Evolutionary conservation across 2,888 invertebrate genomes (phyloP).

Genomic region (Synergus itoensis): DNA sequence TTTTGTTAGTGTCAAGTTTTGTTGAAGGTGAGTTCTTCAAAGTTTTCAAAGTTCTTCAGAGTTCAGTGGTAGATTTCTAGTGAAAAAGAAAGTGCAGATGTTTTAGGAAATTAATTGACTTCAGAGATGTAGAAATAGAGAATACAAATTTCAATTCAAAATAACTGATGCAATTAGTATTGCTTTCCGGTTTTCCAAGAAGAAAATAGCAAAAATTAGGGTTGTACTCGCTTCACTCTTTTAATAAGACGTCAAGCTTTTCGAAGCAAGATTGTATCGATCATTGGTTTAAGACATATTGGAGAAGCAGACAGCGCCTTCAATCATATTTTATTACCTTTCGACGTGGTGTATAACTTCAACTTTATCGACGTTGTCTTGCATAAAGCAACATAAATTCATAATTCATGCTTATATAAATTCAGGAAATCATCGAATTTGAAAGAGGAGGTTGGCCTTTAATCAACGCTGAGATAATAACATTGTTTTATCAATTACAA

Average conservation of each 20-base stretch:
- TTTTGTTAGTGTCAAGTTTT: background rate
- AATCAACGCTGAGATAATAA: background rate
- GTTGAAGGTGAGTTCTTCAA: conserved; percentile 18
- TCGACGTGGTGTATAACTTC: background rate
- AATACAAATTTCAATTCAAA: background rate
- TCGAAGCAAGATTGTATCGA: conserved; percentile 6
- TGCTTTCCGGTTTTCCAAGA: background rate
- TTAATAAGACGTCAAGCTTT: background rate
- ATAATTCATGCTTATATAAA: background rate
- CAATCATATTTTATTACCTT: conserved; percentile 23
- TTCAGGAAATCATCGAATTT: background rate
- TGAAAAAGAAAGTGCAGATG: background rate
- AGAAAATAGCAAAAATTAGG: background rate
- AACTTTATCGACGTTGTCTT: background rate
- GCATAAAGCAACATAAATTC: background rate
- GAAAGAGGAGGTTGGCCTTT: background rate
- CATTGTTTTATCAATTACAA: background rate
- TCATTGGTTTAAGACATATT: background rate
- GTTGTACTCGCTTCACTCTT: background rate
- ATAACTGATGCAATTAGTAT: background rate
- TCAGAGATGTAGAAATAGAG: no score
- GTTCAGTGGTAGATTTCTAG: background rate
- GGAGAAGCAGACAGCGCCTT: background rate
- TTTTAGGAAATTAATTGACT: background rate
- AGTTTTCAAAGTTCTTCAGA: background rate